A percentile compares a stretch with the other conserved stretches of the same genome.
These are phyloP conservation scores for Halictus rubicundus DNA, from an alignment of 1,140 invertebrate species.

Conservation along the genomic window DNA sequence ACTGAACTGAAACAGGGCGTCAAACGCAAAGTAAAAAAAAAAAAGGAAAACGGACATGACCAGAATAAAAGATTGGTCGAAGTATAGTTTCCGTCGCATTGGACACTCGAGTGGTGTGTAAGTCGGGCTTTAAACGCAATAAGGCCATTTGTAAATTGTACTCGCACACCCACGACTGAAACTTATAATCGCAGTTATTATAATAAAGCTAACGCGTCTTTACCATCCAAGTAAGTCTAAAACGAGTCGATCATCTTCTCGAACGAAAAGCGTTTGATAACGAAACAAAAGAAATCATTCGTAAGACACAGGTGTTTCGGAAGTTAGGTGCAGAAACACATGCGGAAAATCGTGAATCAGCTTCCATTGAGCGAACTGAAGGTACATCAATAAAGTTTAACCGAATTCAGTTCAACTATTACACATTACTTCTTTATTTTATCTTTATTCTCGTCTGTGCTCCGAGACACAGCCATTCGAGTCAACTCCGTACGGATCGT, in stretches of 20 bases:
- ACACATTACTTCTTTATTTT: too few relatives aligned
- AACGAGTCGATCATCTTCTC: background rate
- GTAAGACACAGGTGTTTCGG: background rate
- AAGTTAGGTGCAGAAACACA: too few relatives aligned
- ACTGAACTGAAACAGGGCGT: background rate
- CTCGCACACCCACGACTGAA: background rate
- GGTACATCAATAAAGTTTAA: too few relatives aligned
- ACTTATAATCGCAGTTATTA: slow-evolving; percentile 12
- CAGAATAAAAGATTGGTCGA: slow-evolving; percentile 1
- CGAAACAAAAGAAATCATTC: background rate
- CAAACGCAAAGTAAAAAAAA: background rate
- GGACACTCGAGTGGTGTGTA: background rate
- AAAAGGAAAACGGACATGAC: background rate
- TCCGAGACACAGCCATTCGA: background rate
- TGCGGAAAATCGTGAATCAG: too few relatives aligned
- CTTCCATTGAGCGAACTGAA: too few relatives aligned
- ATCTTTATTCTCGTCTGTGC: too few relatives aligned
- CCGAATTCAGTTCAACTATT: too few relatives aligned
- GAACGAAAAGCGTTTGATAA: background rate
- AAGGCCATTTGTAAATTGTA: slow-evolving; percentile 4
- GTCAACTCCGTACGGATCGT: background rate
- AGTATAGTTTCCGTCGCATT: background rate
- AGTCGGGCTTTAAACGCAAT: background rate
- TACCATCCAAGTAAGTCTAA: background rate
- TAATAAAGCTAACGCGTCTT: background rate